phyloP scores from a whole-genome alignment of 2,113 vertebrate species.

The Fukomys damarensis region DNA sequence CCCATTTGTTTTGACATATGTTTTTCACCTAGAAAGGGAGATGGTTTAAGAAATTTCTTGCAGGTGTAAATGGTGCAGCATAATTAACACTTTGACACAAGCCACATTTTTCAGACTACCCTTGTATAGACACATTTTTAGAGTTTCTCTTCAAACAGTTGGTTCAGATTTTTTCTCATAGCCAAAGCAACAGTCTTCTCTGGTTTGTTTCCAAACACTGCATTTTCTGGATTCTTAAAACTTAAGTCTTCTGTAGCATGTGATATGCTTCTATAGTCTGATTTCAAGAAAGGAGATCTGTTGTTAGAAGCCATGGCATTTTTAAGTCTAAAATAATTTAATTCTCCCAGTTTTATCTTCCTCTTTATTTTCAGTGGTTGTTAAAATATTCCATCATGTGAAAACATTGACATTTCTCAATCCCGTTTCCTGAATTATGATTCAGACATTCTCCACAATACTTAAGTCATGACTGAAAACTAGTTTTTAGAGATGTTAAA shows the following conservation, averaged over 20 bases:
- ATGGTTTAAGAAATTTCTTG: neutral
- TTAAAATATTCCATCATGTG: neutral
- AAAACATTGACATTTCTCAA: conserved; percentile 24
- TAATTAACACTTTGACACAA: neutral
- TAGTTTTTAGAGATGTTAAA: conserved; percentile 3
- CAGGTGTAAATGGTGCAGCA: neutral
- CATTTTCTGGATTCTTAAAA: conserved; percentile 18
- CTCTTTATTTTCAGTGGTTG: neutral
- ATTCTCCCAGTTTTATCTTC: neutral
- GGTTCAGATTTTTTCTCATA: conserved; percentile 8
- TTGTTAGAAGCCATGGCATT: neutral
- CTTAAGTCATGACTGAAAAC: neutral
- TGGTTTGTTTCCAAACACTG: neutral
- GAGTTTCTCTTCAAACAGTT: neutral
- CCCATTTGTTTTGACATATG: conserved; percentile 31
- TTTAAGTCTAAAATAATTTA: conserved; percentile 4
- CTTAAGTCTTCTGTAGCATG: neutral
- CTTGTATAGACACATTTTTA: neutral
- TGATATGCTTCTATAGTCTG: neutral
- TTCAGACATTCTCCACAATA: neutral
- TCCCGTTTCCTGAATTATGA: neutral
- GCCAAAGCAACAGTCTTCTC: neutral
- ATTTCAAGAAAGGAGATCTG: neutral
- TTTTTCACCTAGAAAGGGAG: conserved; percentile 58
- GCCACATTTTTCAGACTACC: neutral